A percentile compares a stretch with the other conserved stretches of the same genome.
Evolutionary conservation across 2,888 invertebrate genomes (phyloP).

Genomic region (Phanerotoma sp.): DNA sequence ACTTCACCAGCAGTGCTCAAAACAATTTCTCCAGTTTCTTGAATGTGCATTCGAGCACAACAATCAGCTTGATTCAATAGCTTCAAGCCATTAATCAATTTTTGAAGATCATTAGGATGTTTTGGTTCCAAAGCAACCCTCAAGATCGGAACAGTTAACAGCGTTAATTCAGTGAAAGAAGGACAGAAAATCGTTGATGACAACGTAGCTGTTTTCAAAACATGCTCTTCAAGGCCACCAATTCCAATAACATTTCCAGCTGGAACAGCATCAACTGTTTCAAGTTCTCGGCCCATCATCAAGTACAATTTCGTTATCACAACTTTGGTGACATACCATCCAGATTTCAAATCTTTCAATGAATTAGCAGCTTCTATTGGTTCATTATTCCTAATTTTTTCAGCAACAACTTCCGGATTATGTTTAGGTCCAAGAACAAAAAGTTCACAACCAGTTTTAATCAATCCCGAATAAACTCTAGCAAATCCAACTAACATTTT

Average conservation of each 20-base stretch:
- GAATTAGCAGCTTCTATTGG: constrained; percentile 59
- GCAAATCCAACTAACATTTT: constrained; percentile 88
- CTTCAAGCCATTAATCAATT: constrained; percentile 74
- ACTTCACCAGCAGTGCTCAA: constrained; percentile 96
- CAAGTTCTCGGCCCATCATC: constrained; percentile 91
- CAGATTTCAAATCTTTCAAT: constrained; percentile 64
- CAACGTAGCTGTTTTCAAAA: constrained; percentile 88
- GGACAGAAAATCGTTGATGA: constrained; percentile 80
- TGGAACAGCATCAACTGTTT: constrained; percentile 74
- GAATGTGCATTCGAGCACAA: constrained; percentile 84
- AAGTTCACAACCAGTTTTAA: constrained; percentile 74
- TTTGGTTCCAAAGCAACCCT: constrained; percentile 91
- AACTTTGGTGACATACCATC: constrained; percentile 68
- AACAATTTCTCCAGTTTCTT: constrained; percentile 94
- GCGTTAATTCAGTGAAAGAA: constrained; percentile 80
- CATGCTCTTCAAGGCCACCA: constrained; percentile 79
- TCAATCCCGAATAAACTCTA: constrained; percentile 85
- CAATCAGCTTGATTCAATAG: constrained; percentile 93
- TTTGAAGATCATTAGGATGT: constrained; percentile 75
- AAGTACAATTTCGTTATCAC: constrained; percentile 78
- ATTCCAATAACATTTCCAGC: constrained; percentile 93
- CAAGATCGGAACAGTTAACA: constrained; percentile 82
- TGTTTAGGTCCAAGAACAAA: constrained; percentile 88
- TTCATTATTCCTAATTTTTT: constrained; percentile 54
- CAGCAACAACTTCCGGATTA: constrained; percentile 68